Evolutionary conservation across 2,888 invertebrate genomes (phyloP), one percentile per base, ranked within the genome.

Genomic region (Metellina segmentata): DNA sequence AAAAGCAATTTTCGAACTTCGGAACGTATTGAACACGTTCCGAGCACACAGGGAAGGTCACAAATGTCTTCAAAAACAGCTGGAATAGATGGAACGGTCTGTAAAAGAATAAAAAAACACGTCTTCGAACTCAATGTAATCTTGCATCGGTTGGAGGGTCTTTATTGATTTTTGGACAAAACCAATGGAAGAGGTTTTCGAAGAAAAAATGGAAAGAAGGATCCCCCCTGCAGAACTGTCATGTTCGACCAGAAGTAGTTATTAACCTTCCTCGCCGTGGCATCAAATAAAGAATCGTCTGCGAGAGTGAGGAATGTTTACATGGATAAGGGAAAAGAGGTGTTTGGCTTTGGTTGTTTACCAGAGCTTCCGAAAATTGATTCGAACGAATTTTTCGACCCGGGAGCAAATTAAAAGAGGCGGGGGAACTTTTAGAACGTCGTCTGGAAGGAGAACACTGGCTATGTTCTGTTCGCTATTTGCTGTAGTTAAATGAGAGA

Each of bases 1-100:
- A 86, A 86, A 86, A 86, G 86, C 78, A 86, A 86, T 86, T 86
- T 86, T 20, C 51, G 20, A 72, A 53, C 79, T 61, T 61, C 34
- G 20, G 75, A 83, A 69, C 51, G 34, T 19, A 51, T 69, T 69
- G 78, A 52, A 78, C 86, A 86, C 71, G 77, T 85, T 61, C 49
- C 34, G 34, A 48, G 61, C 74, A 52, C n/a, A 81, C 20, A 13
- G 53, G 53, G 79, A 61, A 81, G 79, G 79, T 53, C 61, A 53
- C 49, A 81, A 81, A 81, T 16, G 11, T 11, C 79, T 61, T 53
- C 53, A 19, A 19, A 51, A 53, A 79, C 79, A 81, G 79, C 53
- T 81, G 79, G 8, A 9, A n/a, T n/a, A n/a, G 51, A 77, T 16
- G 51, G 77, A 48, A 49, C 49, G 61, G 53, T 20, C 19, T 19